Percentiles rank a stretch among this genome's conserved stretches.
These are phyloP conservation scores for Eulemur macaco DNA, from an alignment of 2,113 vertebrate species.

Conservation along the genomic window DNA sequence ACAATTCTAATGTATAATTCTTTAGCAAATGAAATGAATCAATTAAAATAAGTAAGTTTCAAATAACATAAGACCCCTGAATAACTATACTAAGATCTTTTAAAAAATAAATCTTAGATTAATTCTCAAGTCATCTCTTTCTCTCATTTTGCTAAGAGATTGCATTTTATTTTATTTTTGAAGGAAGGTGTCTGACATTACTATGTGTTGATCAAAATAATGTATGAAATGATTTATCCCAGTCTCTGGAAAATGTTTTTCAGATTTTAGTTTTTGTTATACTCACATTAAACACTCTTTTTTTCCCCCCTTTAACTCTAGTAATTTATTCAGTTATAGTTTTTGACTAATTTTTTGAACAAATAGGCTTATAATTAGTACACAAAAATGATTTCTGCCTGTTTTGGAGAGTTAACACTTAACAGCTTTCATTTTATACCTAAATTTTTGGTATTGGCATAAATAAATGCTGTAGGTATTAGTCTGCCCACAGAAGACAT, in stretches of 20 bases:
- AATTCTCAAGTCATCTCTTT: slow-evolving; percentile 17
- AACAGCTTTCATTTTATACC: neutral
- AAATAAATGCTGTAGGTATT: neutral
- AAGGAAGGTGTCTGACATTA: neutral
- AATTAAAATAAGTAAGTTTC: slow-evolving; percentile 22
- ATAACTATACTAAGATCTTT: neutral
- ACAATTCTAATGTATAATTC: neutral
- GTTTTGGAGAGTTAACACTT: neutral
- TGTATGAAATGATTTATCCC: slow-evolving; percentile 22
- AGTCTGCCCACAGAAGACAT: neutral
- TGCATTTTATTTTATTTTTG: neutral
- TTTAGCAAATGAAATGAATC: slow-evolving; percentile 39
- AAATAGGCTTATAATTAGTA: neutral
- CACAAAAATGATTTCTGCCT: neutral
- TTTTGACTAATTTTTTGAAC: slow-evolving; percentile 11
- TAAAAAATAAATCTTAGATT: neutral
- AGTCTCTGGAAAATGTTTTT: neutral
- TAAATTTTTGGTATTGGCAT: neutral
- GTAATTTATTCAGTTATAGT: slow-evolving; percentile 10
- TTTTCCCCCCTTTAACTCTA: neutral
- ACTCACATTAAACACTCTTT: neutral
- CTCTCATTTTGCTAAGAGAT: neutral
- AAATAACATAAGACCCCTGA: slow-evolving; percentile 8
- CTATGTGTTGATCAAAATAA: neutral
- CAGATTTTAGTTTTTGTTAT: slow-evolving; percentile 22